Conservation (phyloP, 2,113 vertebrate genomes). For the Cyprinodon variegatus region DNA sequence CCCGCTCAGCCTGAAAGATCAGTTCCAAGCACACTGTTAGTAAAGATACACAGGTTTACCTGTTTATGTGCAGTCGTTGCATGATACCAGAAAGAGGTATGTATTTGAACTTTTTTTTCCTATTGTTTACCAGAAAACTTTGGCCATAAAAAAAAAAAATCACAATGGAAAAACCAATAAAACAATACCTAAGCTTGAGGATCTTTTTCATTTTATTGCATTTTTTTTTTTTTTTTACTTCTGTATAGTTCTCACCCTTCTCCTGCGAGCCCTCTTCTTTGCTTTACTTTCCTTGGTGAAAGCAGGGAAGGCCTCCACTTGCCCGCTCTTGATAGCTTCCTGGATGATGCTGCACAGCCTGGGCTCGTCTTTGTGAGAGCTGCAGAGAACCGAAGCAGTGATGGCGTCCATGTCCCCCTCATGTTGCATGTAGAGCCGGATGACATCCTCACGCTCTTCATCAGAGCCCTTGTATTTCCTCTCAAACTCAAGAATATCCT, state of each 20-base stretch:
- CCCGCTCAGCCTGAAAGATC: conserved; percentile 81
- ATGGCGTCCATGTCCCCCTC: conserved; percentile 88
- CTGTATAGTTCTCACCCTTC: conserved; percentile 75
- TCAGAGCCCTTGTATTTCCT: conserved; percentile 84
- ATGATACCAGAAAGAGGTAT: not conserved
- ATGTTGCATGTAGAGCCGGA: conserved; percentile 84
- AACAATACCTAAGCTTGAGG: too few relatives aligned
- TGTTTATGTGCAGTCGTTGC: not conserved
- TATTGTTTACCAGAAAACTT: not conserved
- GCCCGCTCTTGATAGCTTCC: conserved; percentile 76
- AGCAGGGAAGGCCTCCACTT: conserved; percentile 77
- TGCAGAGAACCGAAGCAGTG: conserved; percentile 81
- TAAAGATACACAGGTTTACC: not conserved
- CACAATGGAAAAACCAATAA: too few relatives aligned
- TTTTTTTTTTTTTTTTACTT: too few relatives aligned
- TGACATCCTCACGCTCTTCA: conserved; percentile 85
- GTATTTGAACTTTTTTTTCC: not conserved
- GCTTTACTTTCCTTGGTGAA: conserved; percentile 81
- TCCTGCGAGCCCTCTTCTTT: conserved; percentile 83
- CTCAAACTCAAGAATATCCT: conserved; percentile 88
- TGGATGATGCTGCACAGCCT: conserved; percentile 84
- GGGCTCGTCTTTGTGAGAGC: conserved; percentile 84
- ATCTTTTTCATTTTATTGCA: too few relatives aligned
- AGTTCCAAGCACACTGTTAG: not conserved
- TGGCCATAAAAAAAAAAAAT: not conserved